A percentile compares a stretch with the other conserved stretches of the same genome.
phyloP scores from a whole-genome alignment of 2,797 vertebrate genomes.

The Vespertilio murinus region DNA sequence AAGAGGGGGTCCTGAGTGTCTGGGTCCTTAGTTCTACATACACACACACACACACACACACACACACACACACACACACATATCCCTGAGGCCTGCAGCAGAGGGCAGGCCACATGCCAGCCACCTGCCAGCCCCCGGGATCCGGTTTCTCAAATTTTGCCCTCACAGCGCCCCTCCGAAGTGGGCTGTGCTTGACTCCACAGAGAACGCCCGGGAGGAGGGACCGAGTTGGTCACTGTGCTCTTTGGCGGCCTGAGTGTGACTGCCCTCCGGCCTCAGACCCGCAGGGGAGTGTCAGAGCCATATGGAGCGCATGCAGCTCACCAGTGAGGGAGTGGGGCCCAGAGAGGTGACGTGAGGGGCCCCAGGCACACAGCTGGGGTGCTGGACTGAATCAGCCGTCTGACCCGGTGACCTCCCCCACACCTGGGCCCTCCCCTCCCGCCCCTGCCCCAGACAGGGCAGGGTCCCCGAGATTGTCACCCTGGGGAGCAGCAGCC shows the following conservation, averaged over 20 bases:
- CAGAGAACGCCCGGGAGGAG: background rate
- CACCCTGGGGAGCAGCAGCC: background rate
- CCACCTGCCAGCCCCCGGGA: background rate
- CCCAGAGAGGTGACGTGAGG: slow-evolving; percentile 3
- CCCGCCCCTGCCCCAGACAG: background rate
- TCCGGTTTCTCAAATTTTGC: accelerated
- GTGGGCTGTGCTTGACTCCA: background rate
- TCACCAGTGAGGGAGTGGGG: background rate
- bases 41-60: too few relatives aligned
- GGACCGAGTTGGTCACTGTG: accelerated
- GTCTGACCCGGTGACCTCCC: background rate
- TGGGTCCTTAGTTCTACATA: too few relatives aligned
- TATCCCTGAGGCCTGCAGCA: too few relatives aligned
- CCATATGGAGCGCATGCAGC: accelerated
- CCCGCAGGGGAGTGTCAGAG: background rate
- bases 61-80: too few relatives aligned
- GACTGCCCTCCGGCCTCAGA: background rate
- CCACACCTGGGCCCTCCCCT: background rate
- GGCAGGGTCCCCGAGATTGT: background rate
- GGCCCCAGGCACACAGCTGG: background rate
- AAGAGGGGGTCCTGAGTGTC: background rate
- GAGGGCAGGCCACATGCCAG: background rate
- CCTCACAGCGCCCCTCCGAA: background rate
- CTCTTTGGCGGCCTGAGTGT: background rate
- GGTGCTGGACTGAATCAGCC: background rate